Percentiles rank a stretch among this genome's conserved stretches.
Conservation (phyloP, 2,888 invertebrate genomes). For the Ornithoptera priamus region DNA sequence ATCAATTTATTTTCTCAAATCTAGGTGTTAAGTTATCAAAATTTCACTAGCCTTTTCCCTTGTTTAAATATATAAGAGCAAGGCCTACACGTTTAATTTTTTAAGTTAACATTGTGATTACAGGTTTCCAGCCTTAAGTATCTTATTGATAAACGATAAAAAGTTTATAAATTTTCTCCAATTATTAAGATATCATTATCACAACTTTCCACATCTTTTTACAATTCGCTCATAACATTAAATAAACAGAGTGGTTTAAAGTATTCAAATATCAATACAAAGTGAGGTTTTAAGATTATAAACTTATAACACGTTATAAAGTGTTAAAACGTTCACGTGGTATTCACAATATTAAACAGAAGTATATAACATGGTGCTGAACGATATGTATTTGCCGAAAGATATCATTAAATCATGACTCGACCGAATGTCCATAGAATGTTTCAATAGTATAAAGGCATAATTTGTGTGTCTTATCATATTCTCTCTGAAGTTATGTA, state of each 20-base stretch:
- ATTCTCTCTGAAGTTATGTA: slow-evolving; percentile 30
- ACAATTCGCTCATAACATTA: background rate
- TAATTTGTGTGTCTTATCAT: background rate
- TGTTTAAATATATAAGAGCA: slow-evolving; percentile 72
- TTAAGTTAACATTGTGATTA: slow-evolving; percentile 47
- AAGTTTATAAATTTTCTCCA: slow-evolving; percentile 33
- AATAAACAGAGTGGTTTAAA: background rate
- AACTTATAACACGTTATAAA: slow-evolving; percentile 33
- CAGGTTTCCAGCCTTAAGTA: slow-evolving; percentile 37
- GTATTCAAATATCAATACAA: background rate
- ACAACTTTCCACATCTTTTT: background rate
- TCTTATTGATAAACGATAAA: slow-evolving; percentile 36
- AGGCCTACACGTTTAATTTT: slow-evolving; percentile 65
- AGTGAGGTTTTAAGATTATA: background rate
- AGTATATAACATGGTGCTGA: slow-evolving; percentile 57
- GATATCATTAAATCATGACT: slow-evolving; percentile 52
- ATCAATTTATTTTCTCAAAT: slow-evolving; percentile 69
- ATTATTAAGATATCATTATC: slow-evolving; percentile 4
- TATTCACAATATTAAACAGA: slow-evolving; percentile 47
- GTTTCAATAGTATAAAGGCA: background rate
- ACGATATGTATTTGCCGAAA: slow-evolving; percentile 69
- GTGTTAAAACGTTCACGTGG: slow-evolving; percentile 45
- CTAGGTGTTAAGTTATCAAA: slow-evolving; percentile 77
- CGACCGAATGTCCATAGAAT: slow-evolving; percentile 1
- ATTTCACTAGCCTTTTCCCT: slow-evolving; percentile 79